phyloP scores from a whole-genome alignment of 2,888 invertebrate genomes.

The Laspeyria flexula region DNA sequence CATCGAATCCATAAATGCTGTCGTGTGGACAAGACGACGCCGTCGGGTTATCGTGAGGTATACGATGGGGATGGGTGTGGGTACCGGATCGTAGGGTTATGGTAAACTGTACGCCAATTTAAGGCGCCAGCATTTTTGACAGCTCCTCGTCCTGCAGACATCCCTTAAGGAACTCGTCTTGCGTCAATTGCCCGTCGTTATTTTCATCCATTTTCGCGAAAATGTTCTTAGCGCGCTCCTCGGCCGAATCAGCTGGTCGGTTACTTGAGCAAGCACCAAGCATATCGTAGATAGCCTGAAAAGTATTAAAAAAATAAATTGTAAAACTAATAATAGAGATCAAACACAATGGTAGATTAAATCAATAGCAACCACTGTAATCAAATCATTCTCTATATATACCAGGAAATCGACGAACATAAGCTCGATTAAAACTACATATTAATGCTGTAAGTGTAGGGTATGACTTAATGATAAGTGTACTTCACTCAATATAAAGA shows the following conservation, averaged over 20 bases:
- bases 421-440: neutral
- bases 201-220: conserved; percentile 99
- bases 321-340: neutral
- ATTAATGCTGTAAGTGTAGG: neutral
- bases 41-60: conserved; percentile 65
- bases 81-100: conserved; percentile 48
- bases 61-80: conserved; percentile 51
- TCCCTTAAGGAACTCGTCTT: conserved; percentile 99
- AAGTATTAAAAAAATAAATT: conserved; percentile 26
- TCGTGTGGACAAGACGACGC: conserved; percentile 53
- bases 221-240: conserved; percentile 99
- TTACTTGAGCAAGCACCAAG: conserved; percentile 98
- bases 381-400: neutral
- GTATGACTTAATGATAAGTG: neutral
- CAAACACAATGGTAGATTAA: neutral
- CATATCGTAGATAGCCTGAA: conserved; percentile 99
- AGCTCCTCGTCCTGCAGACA: conserved; percentile 98
- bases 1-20: conserved; percentile 28
- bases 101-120: conserved; percentile 71
- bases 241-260: conserved; percentile 97
- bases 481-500: neutral
- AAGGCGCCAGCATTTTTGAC: conserved; percentile 97
- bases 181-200: conserved; percentile 98
- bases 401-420: neutral
- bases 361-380: neutral